These are phyloP conservation scores for Atta colombica DNA, from an alignment of 1,140 invertebrate genomes.

Conservation along the genomic window DNA sequence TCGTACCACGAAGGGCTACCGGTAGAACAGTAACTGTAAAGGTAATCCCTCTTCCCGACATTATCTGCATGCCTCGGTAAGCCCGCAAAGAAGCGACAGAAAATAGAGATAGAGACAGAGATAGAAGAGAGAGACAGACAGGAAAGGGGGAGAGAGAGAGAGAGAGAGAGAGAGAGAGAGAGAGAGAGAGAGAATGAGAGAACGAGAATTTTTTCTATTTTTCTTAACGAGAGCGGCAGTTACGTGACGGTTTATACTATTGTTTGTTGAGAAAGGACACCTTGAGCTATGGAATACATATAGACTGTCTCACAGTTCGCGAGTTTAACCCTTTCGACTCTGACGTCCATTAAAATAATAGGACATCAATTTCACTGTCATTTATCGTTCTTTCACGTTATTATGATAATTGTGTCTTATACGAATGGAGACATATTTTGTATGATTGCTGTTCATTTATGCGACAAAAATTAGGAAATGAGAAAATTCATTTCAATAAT, in stretches of 20 bases:
- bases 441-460: neutral
- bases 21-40: constrained; percentile 66
- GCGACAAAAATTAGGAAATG: neutral
- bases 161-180: neutral
- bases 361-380: neutral
- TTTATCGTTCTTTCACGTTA: neutral
- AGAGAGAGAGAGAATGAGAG: neutral
- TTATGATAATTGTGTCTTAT: neutral
- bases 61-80: constrained; percentile 73
- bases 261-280: neutral
- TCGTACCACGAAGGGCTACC: constrained; percentile 52
- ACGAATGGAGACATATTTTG: neutral
- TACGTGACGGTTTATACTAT: neutral
- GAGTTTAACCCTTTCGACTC: neutral
- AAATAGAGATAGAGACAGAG: constrained; percentile 3
- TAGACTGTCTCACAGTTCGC: neutral
- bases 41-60: constrained; percentile 65
- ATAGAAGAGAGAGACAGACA: neutral
- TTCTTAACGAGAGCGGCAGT: constrained; percentile 19
- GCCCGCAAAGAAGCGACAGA: constrained; percentile 60
- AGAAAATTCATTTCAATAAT: neutral
- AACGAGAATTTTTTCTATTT: constrained; percentile 32
- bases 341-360: constrained; percentile 8
- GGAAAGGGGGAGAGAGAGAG: neutral
- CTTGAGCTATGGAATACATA: neutral